A percentile compares a stretch with the other conserved stretches of the same genome.
phyloP scores from a whole-genome alignment of 1,140 invertebrate species.

The Mesaphorura yosii region DNA sequence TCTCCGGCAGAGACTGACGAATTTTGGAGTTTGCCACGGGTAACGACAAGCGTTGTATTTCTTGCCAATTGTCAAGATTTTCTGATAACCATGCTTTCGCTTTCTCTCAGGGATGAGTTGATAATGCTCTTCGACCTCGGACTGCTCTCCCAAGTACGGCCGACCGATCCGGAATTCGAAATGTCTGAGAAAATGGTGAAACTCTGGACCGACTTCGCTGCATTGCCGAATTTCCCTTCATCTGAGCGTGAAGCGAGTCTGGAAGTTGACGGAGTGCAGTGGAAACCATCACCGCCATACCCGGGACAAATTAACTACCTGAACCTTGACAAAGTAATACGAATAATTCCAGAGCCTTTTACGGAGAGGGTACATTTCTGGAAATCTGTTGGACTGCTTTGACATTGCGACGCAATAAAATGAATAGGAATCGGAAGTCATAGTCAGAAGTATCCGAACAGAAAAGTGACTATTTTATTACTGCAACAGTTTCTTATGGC shows the following conservation, averaged over 20 bases:
- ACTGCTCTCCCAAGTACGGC: background rate
- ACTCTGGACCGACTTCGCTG: constrained; percentile 5
- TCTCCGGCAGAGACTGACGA: background rate
- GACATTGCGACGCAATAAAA: no score
- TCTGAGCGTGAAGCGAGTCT: background rate
- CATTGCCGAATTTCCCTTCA: background rate
- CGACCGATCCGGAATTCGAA: background rate
- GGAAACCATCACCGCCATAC: constrained; percentile 4
- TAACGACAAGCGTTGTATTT: background rate
- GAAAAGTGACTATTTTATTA: no score
- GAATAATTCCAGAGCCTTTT: constrained; percentile 21
- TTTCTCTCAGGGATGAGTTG: constrained; percentile 1
- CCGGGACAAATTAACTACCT: constrained; percentile 11
- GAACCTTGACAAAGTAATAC: constrained; percentile 12
- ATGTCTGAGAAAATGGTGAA: constrained; percentile 4
- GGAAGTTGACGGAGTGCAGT: background rate
- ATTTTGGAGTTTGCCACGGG: background rate
- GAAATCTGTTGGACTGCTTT: background rate
- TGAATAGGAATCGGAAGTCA: no score
- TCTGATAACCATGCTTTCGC: background rate
- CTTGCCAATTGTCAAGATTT: background rate
- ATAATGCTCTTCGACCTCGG: constrained; percentile 3
- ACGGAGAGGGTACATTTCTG: constrained; percentile 16
- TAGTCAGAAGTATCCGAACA: no score
- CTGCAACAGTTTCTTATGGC: no score